Base-by-base conservation (phyloP, 2,888 invertebrate genomes). In the Cataglyphis altisquamis region DNA sequence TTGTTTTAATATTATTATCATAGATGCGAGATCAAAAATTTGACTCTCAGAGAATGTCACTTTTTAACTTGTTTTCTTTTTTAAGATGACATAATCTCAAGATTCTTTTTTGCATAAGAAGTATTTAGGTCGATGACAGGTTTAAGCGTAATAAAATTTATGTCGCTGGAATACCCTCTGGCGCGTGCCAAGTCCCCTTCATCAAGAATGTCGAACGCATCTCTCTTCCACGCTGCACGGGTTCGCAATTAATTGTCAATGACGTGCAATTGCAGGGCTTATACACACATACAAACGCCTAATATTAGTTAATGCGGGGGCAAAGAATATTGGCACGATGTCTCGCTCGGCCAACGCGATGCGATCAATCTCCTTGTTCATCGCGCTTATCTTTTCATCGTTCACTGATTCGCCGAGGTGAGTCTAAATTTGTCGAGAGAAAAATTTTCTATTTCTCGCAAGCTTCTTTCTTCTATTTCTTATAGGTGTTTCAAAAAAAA, bases 321-420 rank as follows among this genome's bases (percentile, higher is more conserved):
- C 73, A 87, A 88, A 81, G 75, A 90, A 86, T 88, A 89, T 91
- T 91, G 89, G 90, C 91, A 91, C 88, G 67, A 74, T 45, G 41
- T 84, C 39, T 73, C 29, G 70, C 21, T 29, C 68, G 67, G 80
- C 74, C 74, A 32, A 39, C 39, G 74, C 74, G 57, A 12, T 29
- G 68, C 32, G 60, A 80, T 80, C 70, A 70, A 80, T 80, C 70
- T 80, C 25, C 21, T 21, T 45, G 67, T 70, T 80, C 70, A 70
- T 70, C 78, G 8, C 66, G 78, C 68, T 80, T 70, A 68, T 68
- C 78, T 68, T 60, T 78, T 62, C 78, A 70, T 80, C 70, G 60
- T 52, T 73, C 21, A 25, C 52, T n/a, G 55, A 63, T 57, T 45
- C 78, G 25, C 36, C n/a, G 60, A 60, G 41, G 32, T 21, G 18